Evolutionary conservation across 2,797 vertebrate species (phyloP).

Genomic region (Microctenopoma lineatum): DNA sequence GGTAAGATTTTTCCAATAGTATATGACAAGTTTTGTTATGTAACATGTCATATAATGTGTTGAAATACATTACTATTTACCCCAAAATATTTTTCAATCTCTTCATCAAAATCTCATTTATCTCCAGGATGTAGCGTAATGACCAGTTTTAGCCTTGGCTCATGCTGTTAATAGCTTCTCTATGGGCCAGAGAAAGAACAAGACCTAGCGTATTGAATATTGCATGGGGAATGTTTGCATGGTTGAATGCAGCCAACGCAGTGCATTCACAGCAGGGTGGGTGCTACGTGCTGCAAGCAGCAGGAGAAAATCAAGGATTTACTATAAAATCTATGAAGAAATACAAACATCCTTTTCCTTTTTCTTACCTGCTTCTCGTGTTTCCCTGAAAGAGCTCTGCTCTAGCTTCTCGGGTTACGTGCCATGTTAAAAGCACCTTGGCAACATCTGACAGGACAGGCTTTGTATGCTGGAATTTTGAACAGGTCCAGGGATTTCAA

Average conservation of each 20-base stretch:
- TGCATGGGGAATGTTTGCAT: conserved; percentile 78
- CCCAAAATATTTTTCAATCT: conserved; percentile 22
- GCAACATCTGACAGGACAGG: neutral
- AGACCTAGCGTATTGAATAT: conserved; percentile 72
- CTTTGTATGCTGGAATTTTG: neutral
- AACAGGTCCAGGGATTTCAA: conserved; percentile 8
- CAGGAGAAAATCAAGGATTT: conserved; percentile 23
- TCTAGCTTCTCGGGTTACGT: neutral
- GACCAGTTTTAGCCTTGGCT: conserved; percentile 29
- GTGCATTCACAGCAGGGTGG: conserved; percentile 20
- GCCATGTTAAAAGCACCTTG: conserved; percentile 2
- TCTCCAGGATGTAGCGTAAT: conserved; percentile 29
- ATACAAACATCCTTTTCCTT: neutral
- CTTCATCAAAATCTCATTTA: conserved; percentile 14
- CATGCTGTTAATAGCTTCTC: conserved; percentile 43
- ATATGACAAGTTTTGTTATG: conserved; percentile 24
- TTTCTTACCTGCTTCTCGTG: neutral
- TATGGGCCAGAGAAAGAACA: conserved; percentile 33
- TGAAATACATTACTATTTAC: neutral
- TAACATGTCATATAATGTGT: conserved; percentile 32
- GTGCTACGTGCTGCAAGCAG: conserved; percentile 2
- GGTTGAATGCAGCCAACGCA: conserved; percentile 63
- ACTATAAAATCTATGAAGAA: conserved; percentile 12
- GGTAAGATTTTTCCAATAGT: neutral
- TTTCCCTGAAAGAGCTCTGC: neutral